These are phyloP conservation scores for Sinocyclocheilus grahami DNA, from an alignment of 2,113 vertebrate species.

Conservation along the genomic window DNA sequence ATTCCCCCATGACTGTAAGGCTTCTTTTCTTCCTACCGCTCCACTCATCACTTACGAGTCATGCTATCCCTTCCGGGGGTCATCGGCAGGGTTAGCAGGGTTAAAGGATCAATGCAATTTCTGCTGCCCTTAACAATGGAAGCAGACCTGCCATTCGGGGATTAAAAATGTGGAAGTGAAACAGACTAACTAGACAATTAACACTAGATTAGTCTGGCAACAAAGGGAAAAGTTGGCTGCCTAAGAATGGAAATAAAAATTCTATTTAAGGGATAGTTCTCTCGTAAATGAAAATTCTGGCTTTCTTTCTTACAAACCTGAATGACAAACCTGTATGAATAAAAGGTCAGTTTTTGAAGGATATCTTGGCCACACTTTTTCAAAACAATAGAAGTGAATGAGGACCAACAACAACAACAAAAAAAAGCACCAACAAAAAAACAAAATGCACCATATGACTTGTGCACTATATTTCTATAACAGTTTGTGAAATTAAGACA, in stretches of 20 bases:
- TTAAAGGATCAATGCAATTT: constrained; percentile 59
- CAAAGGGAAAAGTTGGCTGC: constrained; percentile 15
- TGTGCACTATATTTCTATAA: background rate
- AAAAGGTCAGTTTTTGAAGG: background rate
- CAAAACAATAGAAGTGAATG: background rate
- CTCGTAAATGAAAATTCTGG: background rate
- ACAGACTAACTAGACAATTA: constrained; percentile 39
- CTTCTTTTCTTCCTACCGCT: constrained; percentile 42
- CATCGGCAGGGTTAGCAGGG: constrained; percentile 51
- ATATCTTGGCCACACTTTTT: background rate
- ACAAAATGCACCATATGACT: background rate
- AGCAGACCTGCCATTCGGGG: constrained; percentile 29
- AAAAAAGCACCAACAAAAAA: no score
- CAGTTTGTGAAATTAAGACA: background rate
- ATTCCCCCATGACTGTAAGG: constrained; percentile 57
- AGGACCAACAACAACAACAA: background rate
- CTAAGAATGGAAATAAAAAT: constrained; percentile 18
- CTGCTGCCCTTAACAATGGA: constrained; percentile 33
- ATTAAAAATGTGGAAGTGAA: constrained; percentile 54
- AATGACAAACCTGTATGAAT: background rate
- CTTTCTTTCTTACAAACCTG: background rate
- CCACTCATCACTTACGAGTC: constrained; percentile 56
- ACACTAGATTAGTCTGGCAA: constrained; percentile 16
- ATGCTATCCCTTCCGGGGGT: constrained; percentile 59
- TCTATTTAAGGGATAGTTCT: background rate